Percentiles rank a stretch among this genome's conserved stretches.
Conservation (phyloP, 2,797 vertebrate genomes). For the Corythornis leucogaster region DNA sequence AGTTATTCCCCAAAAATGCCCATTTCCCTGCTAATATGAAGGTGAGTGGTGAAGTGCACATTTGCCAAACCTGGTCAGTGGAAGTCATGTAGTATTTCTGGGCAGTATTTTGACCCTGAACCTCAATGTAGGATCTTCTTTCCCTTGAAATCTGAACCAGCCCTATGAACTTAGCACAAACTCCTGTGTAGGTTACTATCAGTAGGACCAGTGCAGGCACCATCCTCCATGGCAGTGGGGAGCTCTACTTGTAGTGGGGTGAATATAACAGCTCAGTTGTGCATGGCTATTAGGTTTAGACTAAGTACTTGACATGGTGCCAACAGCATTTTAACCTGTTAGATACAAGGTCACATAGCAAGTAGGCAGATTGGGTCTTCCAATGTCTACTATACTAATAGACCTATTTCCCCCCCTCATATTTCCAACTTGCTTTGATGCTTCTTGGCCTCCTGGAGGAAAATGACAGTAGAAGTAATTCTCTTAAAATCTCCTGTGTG, state of each 20-base stretch:
- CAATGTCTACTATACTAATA: rapidly evolving
- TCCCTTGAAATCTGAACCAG: background rate
- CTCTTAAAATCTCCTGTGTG: background rate
- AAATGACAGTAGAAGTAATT: background rate
- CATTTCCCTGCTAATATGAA: rapidly evolving
- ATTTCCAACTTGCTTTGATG: background rate
- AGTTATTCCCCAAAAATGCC: background rate
- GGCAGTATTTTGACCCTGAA: background rate
- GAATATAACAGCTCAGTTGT: background rate
- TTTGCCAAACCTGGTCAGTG: background rate
- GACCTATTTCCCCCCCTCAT: background rate
- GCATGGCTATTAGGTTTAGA: background rate
- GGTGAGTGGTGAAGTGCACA: background rate
- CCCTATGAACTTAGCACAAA: background rate
- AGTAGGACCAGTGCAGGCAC: background rate
- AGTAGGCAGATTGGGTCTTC: background rate
- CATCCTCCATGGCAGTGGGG: background rate
- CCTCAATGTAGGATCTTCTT: background rate
- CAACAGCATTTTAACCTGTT: background rate
- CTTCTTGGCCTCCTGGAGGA: background rate
- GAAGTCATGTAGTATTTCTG: background rate
- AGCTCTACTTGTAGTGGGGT: background rate
- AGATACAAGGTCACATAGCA: background rate
- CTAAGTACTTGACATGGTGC: background rate
- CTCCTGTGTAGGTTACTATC: background rate